phyloP scores from a whole-genome alignment of 2,113 vertebrate genomes.

The Corythornis vintsioides region DNA sequence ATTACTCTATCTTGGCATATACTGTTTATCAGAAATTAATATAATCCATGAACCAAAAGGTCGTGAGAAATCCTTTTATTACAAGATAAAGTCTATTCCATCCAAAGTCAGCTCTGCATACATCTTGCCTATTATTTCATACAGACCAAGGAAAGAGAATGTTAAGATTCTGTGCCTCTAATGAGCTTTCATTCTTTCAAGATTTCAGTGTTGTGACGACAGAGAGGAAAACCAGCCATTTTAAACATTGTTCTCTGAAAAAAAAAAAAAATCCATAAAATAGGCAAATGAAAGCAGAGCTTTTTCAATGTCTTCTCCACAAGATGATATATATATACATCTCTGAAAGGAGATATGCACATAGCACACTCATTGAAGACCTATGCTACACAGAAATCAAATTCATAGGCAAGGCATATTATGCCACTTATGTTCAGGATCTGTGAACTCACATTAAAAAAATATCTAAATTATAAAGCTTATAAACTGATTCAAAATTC shows the following conservation, averaged over 20 bases:
- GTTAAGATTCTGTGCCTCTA: not conserved
- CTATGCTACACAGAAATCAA: not conserved
- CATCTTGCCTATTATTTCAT: not conserved
- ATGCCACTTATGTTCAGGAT: not conserved
- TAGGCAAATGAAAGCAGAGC: not conserved
- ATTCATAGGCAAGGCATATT: not conserved
- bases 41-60: not conserved
- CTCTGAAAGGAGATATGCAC: too few relatives aligned
- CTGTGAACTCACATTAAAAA: not conserved
- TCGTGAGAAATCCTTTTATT: not conserved
- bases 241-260: not conserved
- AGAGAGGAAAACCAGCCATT: fast-evolving
- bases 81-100: not conserved
- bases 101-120: not conserved
- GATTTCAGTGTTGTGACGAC: not conserved
- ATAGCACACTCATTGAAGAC: not conserved
- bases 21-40: not conserved
- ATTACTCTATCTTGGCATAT: not conserved
- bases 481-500: not conserved
- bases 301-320: not conserved
- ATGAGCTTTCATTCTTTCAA: not conserved
- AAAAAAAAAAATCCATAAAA: not conserved
- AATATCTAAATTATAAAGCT: too few relatives aligned
- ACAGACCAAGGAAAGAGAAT: not conserved
- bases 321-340: not conserved